Evolutionary conservation across 2,113 vertebrate genomes (phyloP).

Genomic region (Pseudorhombus dupliciocellatus): DNA sequence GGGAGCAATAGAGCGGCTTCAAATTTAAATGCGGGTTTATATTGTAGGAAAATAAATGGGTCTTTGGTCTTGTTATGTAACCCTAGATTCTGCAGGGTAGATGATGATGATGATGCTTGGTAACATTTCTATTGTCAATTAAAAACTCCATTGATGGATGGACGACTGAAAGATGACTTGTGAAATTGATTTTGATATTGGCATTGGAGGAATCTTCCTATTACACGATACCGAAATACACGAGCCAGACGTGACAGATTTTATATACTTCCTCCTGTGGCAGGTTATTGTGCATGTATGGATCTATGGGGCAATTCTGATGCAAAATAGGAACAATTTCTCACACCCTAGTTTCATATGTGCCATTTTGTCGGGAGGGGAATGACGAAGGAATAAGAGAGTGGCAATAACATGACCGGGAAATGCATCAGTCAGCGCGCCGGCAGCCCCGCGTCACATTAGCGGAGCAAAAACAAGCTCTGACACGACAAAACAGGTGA

Average conservation of each 20-base stretch:
- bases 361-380: slow-evolving; percentile 6
- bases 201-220: neutral
- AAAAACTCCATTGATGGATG: slow-evolving; percentile 5
- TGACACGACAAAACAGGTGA: slow-evolving; percentile 27
- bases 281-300: slow-evolving; percentile 22
- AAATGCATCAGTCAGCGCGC: slow-evolving; percentile 21
- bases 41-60: slow-evolving; percentile 5
- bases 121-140: slow-evolving; percentile 33
- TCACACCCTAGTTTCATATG: slow-evolving; percentile 36
- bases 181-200: neutral
- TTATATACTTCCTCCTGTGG: slow-evolving; percentile 7
- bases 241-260: neutral
- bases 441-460: slow-evolving; percentile 12
- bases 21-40: neutral
- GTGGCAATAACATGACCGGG: slow-evolving; percentile 26
- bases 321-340: slow-evolving; percentile 43
- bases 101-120: slow-evolving; percentile 1
- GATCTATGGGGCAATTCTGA: slow-evolving; percentile 28
- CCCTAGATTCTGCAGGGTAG: neutral
- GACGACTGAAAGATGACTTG: slow-evolving; percentile 6
- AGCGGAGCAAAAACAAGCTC: slow-evolving; percentile 12
- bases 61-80: slow-evolving; percentile 1
- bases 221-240: slow-evolving; percentile 9
- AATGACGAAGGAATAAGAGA: slow-evolving; percentile 32
- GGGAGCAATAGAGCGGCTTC: neutral